Evolutionary conservation across 2,888 invertebrate genomes (phyloP).

Genomic region (Ormyrus nitidulus): DNA sequence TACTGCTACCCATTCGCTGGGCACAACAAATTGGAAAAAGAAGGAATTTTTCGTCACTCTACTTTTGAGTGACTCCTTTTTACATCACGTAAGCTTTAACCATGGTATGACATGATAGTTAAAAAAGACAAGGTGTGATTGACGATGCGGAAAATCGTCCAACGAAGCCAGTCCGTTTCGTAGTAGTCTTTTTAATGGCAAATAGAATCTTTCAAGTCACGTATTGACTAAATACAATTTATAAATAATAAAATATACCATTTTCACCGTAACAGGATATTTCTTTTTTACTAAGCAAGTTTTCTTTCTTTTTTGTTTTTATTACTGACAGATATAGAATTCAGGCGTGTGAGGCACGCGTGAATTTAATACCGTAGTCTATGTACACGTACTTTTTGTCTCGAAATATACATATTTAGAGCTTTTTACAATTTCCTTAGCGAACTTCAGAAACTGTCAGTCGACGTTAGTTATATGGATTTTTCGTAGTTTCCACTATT

Average conservation of each 20-base stretch:
- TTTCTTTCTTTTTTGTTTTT: slow-evolving; percentile 58
- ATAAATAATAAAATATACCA: slow-evolving; percentile 69
- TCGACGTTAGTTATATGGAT: slow-evolving; percentile 54
- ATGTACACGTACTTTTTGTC: slow-evolving; percentile 55
- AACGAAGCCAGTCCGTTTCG: slow-evolving; percentile 63
- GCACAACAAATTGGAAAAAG: slow-evolving; percentile 27
- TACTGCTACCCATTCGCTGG: neutral
- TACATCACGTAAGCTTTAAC: slow-evolving; percentile 37
- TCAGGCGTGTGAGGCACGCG: slow-evolving; percentile 33
- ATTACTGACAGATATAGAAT: slow-evolving; percentile 61
- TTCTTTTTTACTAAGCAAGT: slow-evolving; percentile 57
- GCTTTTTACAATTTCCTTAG: slow-evolving; percentile 61
- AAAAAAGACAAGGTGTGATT: slow-evolving; percentile 41
- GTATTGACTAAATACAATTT: slow-evolving; percentile 58
- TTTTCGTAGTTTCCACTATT: slow-evolving; percentile 14
- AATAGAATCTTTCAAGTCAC: slow-evolving; percentile 64
- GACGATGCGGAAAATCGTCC: slow-evolving; percentile 48
- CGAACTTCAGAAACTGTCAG: slow-evolving; percentile 62
- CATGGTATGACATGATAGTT: slow-evolving; percentile 33
- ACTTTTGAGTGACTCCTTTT: neutral
- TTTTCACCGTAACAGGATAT: slow-evolving; percentile 65
- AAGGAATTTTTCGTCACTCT: slow-evolving; percentile 41
- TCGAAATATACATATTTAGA: slow-evolving; percentile 61
- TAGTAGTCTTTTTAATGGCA: slow-evolving; percentile 66
- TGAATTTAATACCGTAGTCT: slow-evolving; percentile 57